A percentile compares a stretch with the other conserved stretches of the same genome.
phyloP scores from a whole-genome alignment of 1,140 invertebrate genomes.

The Aphidius ervi region DNA sequence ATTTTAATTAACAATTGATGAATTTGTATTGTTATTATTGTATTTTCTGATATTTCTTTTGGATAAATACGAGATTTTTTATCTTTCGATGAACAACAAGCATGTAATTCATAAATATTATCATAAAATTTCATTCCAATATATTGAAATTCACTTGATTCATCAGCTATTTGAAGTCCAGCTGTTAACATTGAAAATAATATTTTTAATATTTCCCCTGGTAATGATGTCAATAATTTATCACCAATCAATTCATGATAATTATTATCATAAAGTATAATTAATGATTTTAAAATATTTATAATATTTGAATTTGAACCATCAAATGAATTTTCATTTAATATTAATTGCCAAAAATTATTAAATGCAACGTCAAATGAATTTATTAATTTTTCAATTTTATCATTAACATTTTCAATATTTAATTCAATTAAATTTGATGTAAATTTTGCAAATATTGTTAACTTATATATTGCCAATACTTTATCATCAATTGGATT shows the following conservation, averaged over 20 bases:
- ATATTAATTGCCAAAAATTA: slow-evolving; percentile 5
- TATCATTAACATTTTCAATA: slow-evolving; percentile 9
- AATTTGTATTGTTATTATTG: slow-evolving; percentile 11
- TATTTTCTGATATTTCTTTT: background rate
- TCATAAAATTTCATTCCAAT: slow-evolving; percentile 19
- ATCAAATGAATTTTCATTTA: slow-evolving; percentile 19
- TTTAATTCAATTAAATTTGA: slow-evolving; percentile 32
- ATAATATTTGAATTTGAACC: slow-evolving; percentile 22
- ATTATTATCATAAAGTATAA: slow-evolving; percentile 27
- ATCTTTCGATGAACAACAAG: background rate
- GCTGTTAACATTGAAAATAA: slow-evolving; percentile 23
- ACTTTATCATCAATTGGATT: slow-evolving; percentile 21
- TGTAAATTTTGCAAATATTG: slow-evolving; percentile 28
- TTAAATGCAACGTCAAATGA: background rate
- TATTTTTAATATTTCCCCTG: slow-evolving; percentile 26
- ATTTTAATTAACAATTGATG: slow-evolving; percentile 21
- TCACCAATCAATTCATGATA: slow-evolving; percentile 28
- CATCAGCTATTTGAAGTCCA: slow-evolving; percentile 1
- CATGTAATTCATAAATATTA: slow-evolving; percentile 11
- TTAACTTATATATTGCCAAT: slow-evolving; percentile 28
- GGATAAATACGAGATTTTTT: background rate
- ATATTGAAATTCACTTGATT: background rate
- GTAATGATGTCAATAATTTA: slow-evolving; percentile 29
- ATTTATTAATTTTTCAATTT: slow-evolving; percentile 1
- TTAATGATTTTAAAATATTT: slow-evolving; percentile 31